A percentile compares a stretch with the other conserved stretches of the same genome.
Evolutionary conservation across 2,888 invertebrate genomes (phyloP).

Genomic region (Lamellibrachia satsuma): DNA sequence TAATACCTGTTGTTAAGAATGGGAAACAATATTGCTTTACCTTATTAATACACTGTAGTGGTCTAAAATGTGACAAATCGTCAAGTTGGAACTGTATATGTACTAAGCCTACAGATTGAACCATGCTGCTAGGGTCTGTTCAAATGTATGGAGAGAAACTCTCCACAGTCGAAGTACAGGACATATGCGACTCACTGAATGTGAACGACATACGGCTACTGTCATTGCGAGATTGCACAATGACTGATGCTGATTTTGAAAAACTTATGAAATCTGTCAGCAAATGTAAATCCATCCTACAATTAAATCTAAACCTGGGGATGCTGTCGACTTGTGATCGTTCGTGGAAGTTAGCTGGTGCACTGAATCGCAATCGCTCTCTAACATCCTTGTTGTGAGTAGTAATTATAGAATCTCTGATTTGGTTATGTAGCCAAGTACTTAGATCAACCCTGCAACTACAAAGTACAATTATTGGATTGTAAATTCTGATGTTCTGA

Average conservation of each 20-base stretch:
- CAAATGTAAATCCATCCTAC: constrained; percentile 47
- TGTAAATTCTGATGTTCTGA: too few relatives aligned
- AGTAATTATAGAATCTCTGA: constrained; percentile 34
- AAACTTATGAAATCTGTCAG: constrained; percentile 48
- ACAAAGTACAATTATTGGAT: not conserved
- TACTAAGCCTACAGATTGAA: not conserved
- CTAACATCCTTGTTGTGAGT: constrained; percentile 54
- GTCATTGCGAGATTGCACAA: constrained; percentile 51
- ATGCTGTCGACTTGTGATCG: constrained; percentile 46
- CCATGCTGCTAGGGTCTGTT: constrained; percentile 32
- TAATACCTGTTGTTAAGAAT: not conserved
- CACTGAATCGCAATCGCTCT: constrained; percentile 50
- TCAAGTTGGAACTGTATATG: not conserved
- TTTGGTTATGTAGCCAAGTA: not conserved
- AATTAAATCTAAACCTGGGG: constrained; percentile 54
- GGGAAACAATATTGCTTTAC: not conserved
- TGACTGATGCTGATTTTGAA: constrained; percentile 49
- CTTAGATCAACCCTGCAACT: not conserved
- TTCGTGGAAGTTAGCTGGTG: constrained; percentile 48
- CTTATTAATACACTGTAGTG: not conserved
- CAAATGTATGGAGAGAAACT: constrained; percentile 34
- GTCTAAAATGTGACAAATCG: not conserved
- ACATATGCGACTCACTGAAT: constrained; percentile 48
- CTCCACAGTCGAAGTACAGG: constrained; percentile 41
- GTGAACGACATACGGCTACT: constrained; percentile 48